Conservation (phyloP, 2,113 vertebrate species). For the Nothoprocta pentlandii region DNA sequence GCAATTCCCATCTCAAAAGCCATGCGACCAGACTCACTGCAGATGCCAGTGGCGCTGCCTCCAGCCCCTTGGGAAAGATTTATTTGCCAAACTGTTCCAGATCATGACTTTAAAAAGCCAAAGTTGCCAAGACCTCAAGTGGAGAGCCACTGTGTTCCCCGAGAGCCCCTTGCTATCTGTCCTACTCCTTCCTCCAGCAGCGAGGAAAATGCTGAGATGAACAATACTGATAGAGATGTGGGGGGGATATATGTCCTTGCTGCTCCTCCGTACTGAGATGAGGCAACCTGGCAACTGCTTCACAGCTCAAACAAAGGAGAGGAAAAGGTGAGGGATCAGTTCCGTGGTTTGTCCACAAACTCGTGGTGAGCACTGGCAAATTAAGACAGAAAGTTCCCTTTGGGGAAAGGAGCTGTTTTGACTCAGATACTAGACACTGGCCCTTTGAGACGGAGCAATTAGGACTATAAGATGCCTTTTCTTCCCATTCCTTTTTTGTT, state of each 20-base stretch:
- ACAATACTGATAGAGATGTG: rapidly evolving
- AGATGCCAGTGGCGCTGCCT: background rate
- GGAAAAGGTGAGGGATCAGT: background rate
- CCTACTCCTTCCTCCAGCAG: background rate
- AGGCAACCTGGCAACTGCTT: background rate
- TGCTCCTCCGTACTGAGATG: background rate
- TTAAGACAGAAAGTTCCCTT: background rate
- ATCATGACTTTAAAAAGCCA: background rate
- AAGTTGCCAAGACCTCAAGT: background rate
- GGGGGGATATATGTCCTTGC: background rate
- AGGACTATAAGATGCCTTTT: conserved; percentile 7
- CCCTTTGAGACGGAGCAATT: background rate
- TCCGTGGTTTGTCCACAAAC: rapidly evolving
- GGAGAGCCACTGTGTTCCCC: background rate
- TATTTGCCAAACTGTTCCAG: background rate
- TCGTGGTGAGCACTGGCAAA: background rate
- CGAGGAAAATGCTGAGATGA: background rate
- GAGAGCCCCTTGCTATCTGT: background rate
- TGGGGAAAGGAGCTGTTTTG: background rate
- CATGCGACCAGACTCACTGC: rapidly evolving
- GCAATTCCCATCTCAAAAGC: rapidly evolving
- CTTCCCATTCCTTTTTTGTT: background rate
- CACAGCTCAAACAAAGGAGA: background rate
- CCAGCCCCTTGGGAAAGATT: background rate
- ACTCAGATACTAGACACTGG: background rate